Percentiles rank a stretch among this genome's conserved stretches.
phyloP scores from a whole-genome alignment of 2,888 invertebrate species.

The Imbricaverruca yamaguchii region DNA sequence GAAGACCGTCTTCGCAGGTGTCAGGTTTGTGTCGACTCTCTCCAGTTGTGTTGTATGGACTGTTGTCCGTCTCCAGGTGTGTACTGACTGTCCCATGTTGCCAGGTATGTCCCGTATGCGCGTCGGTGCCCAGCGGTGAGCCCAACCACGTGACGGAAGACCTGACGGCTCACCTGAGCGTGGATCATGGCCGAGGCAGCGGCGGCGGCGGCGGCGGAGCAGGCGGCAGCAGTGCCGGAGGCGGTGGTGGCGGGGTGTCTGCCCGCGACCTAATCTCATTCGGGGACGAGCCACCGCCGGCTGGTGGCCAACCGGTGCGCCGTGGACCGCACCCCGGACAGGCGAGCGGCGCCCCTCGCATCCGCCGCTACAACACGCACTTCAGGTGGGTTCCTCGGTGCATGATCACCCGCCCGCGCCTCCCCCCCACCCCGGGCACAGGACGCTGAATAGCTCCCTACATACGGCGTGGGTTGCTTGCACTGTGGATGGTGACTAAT shows the following conservation, averaged over 20 bases:
- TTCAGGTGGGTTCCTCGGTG: neutral
- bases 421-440: no score
- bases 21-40: no score
- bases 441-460: no score
- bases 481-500: no score
- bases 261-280: constrained; percentile 35
- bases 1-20: no score
- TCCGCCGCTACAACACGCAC: constrained; percentile 16
- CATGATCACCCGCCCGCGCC: no score
- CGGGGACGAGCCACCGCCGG: constrained; percentile 26
- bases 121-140: constrained; percentile 91
- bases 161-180: constrained; percentile 88
- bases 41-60: no score
- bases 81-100: no score
- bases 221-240: no score
- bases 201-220: no score
- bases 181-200: constrained; percentile 77
- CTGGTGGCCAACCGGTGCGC: neutral
- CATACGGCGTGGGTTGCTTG: no score
- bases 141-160: constrained; percentile 97
- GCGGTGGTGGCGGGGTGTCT: constrained; percentile 15
- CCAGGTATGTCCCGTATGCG: constrained; percentile 69
- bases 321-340: constrained; percentile 5
- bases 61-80: no score
- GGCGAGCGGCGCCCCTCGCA: constrained; percentile 33